These are phyloP conservation scores for Cydia fagiglandana DNA, from an alignment of 1,140 invertebrate species.

Conservation along the genomic window DNA sequence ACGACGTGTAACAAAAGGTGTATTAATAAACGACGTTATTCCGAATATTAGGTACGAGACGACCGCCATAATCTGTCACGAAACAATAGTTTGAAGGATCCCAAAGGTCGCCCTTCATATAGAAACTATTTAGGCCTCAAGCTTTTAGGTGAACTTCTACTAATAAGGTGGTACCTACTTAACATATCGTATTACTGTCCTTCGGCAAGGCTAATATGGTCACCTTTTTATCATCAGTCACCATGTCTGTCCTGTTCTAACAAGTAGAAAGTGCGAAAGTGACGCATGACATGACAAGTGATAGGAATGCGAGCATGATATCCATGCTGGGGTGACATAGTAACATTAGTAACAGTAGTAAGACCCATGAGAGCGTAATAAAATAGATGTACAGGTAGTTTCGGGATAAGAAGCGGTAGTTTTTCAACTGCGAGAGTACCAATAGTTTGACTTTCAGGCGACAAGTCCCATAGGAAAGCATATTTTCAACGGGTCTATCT, in stretches of 20 bases:
- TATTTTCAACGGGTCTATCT: no score
- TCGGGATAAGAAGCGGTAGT: neutral
- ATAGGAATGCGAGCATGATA: no score
- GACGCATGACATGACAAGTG: no score
- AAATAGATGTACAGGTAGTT: neutral
- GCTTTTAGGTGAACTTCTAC: conserved; percentile 11
- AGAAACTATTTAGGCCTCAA: neutral
- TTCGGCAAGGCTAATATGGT: no score
- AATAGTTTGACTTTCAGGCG: neutral
- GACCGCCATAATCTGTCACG: conserved; percentile 20
- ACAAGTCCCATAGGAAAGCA: neutral
- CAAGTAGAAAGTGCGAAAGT: no score
- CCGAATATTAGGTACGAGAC: neutral
- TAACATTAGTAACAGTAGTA: no score
- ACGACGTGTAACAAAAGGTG: conserved; percentile 12
- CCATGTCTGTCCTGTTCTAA: no score
- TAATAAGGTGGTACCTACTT: neutral
- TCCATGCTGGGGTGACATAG: neutral
- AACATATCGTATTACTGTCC: conserved; percentile 1
- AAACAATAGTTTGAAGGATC: conserved; percentile 23
- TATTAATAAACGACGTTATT: conserved; percentile 23
- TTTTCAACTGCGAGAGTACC: neutral
- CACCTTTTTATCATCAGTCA: no score
- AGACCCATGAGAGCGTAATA: neutral
- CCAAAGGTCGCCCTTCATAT: neutral